A percentile compares a stretch with the other conserved stretches of the same genome.
Conservation (phyloP, 2,113 vertebrate genomes). For the Petroica traversi region DNA sequence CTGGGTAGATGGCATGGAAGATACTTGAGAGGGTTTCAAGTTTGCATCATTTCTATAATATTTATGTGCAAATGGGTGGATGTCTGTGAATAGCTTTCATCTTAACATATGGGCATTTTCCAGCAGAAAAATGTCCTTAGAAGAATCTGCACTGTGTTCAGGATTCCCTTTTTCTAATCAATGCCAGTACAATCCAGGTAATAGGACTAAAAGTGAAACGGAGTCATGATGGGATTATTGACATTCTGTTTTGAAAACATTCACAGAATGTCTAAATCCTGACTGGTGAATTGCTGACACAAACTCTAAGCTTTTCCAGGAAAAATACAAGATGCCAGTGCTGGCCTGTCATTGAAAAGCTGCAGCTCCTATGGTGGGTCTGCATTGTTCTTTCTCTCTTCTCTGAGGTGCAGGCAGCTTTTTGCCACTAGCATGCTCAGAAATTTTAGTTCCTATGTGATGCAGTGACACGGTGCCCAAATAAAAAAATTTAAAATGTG, state of each 20-base stretch:
- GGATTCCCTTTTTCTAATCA: not conserved
- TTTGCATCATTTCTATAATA: not conserved
- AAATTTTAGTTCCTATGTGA: not conserved
- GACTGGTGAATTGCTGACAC: conserved; percentile 12
- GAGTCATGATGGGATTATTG: conserved; percentile 26
- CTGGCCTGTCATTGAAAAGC: not conserved
- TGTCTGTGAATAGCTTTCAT: not conserved
- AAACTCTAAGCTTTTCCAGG: not conserved
- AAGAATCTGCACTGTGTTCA: not conserved
- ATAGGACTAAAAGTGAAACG: conserved; percentile 9
- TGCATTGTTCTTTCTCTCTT: not conserved
- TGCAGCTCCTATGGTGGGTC: not conserved
- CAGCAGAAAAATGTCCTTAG: not conserved
- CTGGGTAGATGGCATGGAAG: not conserved
- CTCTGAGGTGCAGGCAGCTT: not conserved
- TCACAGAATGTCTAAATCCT: not conserved
- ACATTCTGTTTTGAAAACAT: not conserved
- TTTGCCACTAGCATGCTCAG: not conserved
- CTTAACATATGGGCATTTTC: not conserved
- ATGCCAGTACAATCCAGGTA: not conserved
- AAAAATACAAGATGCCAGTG: not conserved
- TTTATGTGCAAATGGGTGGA: not conserved
- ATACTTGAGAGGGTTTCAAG: not conserved
- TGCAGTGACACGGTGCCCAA: not conserved
- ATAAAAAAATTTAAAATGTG: not conserved